Base-by-base conservation (phyloP, 1,140 invertebrate species). In the Drosophila bocki region DNA sequence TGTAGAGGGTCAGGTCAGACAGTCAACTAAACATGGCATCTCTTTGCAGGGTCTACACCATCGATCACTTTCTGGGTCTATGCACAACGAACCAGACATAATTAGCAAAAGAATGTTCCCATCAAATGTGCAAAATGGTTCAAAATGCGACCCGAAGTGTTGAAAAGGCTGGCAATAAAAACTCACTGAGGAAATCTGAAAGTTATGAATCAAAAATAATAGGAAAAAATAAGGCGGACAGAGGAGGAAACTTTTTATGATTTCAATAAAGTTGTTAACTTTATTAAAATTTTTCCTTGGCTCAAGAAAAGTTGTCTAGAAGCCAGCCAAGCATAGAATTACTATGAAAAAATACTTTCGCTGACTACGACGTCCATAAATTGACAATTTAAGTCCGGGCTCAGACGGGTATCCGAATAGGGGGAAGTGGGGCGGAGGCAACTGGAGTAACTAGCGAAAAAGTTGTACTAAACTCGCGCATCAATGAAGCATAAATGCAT, bases 191-290 rank as follows among this genome's bases (percentile, higher is more conserved):
- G 70, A 80, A 85, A 82, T 60, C 64, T 60, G 56, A 86, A 86
- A 86, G 79, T 88, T 86, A 76, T 63, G 72, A 74, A 72, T 70
- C 48, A 64, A 69, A 82, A 76, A 61, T 48, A 32, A 50, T 59
- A 41, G 15, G 53, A 51, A 48, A 47, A 53, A 47, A 39, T 47
- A 9, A 47, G 47, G 50, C 48, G 61, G 39, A 19, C 17, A 19
- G 37, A 37, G 29, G 50, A 22, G 37, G 62, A 65, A 45, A 63
- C 79, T 90, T 84, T 88, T 87, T 83, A 90, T 80, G 78, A 88
- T 87, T 87, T 84, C 84, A 87, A 88, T 88, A 90, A 88, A 88
- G 78, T 88, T 88, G 81, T 88, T 88, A 88, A 88, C 84, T 88
- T 88, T 88, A 88, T 88, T 88, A 88, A 90, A 88, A 88, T 90